Evolutionary conservation across 2,888 invertebrate species (phyloP), one percentile per base, ranked within the genome.

Genomic region (Nysson spinosus): DNA sequence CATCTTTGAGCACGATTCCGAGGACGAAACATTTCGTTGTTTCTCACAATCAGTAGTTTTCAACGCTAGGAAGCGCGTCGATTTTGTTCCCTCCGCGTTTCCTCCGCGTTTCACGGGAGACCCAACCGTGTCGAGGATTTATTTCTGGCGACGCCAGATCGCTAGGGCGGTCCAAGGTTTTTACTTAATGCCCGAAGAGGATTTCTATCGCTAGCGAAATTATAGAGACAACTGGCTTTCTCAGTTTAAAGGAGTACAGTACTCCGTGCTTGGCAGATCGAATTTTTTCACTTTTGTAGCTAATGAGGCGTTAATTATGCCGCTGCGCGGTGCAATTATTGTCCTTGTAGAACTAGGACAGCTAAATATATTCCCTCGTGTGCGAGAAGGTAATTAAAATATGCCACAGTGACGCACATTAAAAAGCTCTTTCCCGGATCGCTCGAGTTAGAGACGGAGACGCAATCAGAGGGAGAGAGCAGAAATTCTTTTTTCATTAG

Each of bases 81-180:
- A n/a, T n/a, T n/a, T n/a, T 17, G 4, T 3, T 39, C 12, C 19
- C 42, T 44, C 35, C 30, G n/a, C 9, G 30, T 32, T 24, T 28
- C 19, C 20, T 1, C 24, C 9, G 35, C 28, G 26, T 19, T 43
- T 14, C 32, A 30, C n/a, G n/a, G 50, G 39, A 57, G 35, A 51
- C 49, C 52, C 44, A 17, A 50, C 60, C 35, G 34, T 34, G 37
- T 14, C 4, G 28, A 64, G 34, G 70, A 75, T 75, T 75, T 75
- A 75, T 75, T 68, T 67, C 68, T 11, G 32, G n/a, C n/a, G 37
- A 32, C 16, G 9, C 51, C 49, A 65, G 72, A 76, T 75, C 65
- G 75, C 37, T 26, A 43, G 69, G 72, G 70, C 66, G 75, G 63
- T 26, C 22, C 30, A 47, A 35, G 47, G 44, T 42, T 62, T n/a